Percentiles rank a stretch among this genome's conserved stretches.
Conservation (phyloP, 1,140 invertebrate species). For the Habropoda laboriosa region DNA sequence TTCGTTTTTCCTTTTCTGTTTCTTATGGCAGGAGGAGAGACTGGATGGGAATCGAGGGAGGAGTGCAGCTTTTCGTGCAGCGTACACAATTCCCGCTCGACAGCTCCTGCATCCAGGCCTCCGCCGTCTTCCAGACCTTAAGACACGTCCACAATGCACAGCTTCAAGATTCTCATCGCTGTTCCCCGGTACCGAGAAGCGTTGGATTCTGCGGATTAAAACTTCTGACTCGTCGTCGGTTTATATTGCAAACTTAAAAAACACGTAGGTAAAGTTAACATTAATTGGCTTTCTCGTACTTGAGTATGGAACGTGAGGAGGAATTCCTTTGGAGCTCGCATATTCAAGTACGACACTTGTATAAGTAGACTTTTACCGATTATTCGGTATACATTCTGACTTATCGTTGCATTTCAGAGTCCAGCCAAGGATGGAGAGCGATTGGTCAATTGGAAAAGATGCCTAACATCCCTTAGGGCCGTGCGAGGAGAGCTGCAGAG, state of each 20-base stretch:
- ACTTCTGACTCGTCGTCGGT: background rate
- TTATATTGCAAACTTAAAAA: background rate
- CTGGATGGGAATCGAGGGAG: background rate
- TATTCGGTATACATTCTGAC: background rate
- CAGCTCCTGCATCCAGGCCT: conserved; percentile 48
- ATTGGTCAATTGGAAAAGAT: conserved; percentile 70
- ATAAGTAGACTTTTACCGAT: background rate
- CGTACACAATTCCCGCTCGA: conserved; percentile 43
- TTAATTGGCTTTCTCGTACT: background rate
- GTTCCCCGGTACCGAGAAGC: background rate
- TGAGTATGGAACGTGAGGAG: background rate
- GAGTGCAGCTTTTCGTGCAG: conserved; percentile 31
- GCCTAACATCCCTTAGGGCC: conserved; percentile 72
- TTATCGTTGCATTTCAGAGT: background rate
- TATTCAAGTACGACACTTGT: no score
- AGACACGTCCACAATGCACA: conserved; percentile 38
- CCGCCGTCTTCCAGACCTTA: conserved; percentile 44
- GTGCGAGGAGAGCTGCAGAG: conserved; percentile 64
- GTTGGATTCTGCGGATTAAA: background rate
- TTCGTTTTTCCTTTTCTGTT: conserved; percentile 13
- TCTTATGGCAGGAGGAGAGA: conserved; percentile 9
- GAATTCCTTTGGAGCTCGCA: background rate
- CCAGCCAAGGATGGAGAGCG: background rate
- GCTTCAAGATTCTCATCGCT: no score
- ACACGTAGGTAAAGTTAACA: background rate